Base-by-base conservation (phyloP, 2,797 vertebrate species). In the Garrulus glandarius region DNA sequence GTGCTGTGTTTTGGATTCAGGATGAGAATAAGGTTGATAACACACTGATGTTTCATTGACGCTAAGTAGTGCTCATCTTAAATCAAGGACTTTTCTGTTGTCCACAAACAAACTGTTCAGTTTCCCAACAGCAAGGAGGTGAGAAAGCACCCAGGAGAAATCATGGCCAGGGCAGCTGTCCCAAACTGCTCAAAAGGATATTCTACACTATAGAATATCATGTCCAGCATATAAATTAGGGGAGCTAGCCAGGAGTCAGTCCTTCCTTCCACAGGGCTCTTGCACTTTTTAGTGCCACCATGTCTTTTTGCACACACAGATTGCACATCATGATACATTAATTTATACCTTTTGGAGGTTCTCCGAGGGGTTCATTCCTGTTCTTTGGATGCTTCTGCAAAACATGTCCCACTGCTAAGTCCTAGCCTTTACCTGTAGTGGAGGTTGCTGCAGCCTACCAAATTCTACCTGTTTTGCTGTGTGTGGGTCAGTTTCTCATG, bases 201-300 rank as follows among this genome's bases (percentile, higher is more conserved):
- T 24, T 41, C 6, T 32, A 5, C 26, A 23, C 1, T 1, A 1
- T 0, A 29, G 1, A 9, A 43, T 3, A 2, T 44, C 4, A 6
- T 9, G 30, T 22, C 22, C 30, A 70, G 30, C 11, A 34, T 18
- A 46, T 39, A 30, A 70, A 23, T 37, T 23, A 30, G 24, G 37
- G 10, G n/a, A 70, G 37, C 8, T 50, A 21, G 29, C 5, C 37
- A 70, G 37, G 10, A 70, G 32, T 21, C 29, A 64, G 20, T 26
- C 15, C 22, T n/a, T 53, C 29, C 3, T 37, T 49, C n/a, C 5
- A 0, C 19, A 36, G 16, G 26, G 14, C 27, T 44, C 41, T 43
- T 49, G 27, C 30, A 43, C 15, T 22, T 71, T 39, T 57, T 32
- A 21, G 32, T 53, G 20, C 6, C 39, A 61, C 34, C 5, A 0